phyloP scores from a whole-genome alignment of 2,797 vertebrate genomes.

The Lagocephalus sceleratus region DNA sequence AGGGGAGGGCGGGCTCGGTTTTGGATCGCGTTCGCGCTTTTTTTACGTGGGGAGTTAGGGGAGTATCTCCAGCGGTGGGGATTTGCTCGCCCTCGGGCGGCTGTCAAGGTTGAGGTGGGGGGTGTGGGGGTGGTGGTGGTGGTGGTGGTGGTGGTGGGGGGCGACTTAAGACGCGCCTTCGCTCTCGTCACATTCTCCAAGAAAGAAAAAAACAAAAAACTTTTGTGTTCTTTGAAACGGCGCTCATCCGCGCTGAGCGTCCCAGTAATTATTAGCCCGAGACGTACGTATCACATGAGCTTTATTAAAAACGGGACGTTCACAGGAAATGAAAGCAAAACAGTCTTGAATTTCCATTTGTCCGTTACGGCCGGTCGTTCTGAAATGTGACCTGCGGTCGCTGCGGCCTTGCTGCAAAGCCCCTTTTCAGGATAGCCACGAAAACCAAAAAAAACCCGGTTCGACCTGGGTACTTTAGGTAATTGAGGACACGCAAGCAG shows the following conservation, averaged over 20 bases:
- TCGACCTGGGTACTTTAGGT: no score
- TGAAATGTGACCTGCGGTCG: background rate
- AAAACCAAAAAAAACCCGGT: no score
- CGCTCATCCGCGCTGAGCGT: slow-evolving; percentile 19
- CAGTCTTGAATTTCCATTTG: slow-evolving; percentile 8
- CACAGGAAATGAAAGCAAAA: slow-evolving; percentile 10
- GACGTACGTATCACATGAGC: background rate
- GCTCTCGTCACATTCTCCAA: slow-evolving; percentile 42
- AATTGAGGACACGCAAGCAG: no score
- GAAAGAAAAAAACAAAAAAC: slow-evolving; percentile 12
- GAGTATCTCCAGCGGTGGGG: slow-evolving; percentile 66
- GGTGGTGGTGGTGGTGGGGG: no score
- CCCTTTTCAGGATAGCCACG: no score
- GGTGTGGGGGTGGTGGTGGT: slow-evolving; percentile 4
- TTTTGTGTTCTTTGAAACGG: slow-evolving; percentile 32
- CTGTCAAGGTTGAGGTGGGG: slow-evolving; percentile 37
- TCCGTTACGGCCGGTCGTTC: slow-evolving; percentile 1
- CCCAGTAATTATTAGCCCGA: slow-evolving; percentile 15
- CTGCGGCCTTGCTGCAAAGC: no score
- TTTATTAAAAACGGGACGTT: slow-evolving; percentile 5
- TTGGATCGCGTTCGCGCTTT: slow-evolving; percentile 65
- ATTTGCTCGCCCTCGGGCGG: slow-evolving; percentile 61
- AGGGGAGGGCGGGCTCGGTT: slow-evolving; percentile 37
- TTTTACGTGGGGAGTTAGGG: slow-evolving; percentile 57
- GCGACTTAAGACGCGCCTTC: slow-evolving; percentile 52